A percentile compares a stretch with the other conserved stretches of the same genome.
phyloP scores from a whole-genome alignment of 2,113 vertebrate species.

The Erythrolamprus reginae region DNA sequence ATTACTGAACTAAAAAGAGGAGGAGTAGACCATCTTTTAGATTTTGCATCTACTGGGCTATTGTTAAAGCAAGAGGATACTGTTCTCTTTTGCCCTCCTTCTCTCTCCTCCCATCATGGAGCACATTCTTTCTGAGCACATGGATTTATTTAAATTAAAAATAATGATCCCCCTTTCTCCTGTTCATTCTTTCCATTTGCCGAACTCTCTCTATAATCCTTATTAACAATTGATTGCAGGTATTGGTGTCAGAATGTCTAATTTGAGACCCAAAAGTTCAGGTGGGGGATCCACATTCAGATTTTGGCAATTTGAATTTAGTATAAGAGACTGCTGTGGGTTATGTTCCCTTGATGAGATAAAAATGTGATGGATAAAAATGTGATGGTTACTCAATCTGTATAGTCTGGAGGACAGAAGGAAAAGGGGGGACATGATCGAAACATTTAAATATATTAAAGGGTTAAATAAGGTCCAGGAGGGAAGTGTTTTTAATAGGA shows the following conservation, averaged over 20 bases:
- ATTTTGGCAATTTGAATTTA: slow-evolving; percentile 30
- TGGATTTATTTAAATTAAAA: slow-evolving; percentile 68
- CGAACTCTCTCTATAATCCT: slow-evolving; percentile 41
- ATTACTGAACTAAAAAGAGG: slow-evolving; percentile 57
- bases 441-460: too few relatives aligned
- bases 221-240: slow-evolving; percentile 61
- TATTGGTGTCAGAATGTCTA: slow-evolving; percentile 62
- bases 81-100: slow-evolving; percentile 34
- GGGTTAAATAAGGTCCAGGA: too few relatives aligned
- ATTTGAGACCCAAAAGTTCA: slow-evolving; percentile 50
- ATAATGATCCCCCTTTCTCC: slow-evolving; percentile 57
- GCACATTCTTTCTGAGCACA: slow-evolving; percentile 54
- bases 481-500: too few relatives aligned
- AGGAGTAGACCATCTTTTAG: slow-evolving; percentile 48
- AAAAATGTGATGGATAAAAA: not conserved
- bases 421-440: too few relatives aligned
- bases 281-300: slow-evolving; percentile 47
- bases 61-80: slow-evolving; percentile 16
- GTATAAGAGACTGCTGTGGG: slow-evolving; percentile 45
- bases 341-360: not conserved
- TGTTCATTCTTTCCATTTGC: slow-evolving; percentile 47
- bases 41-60: slow-evolving; percentile 46
- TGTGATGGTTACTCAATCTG: too few relatives aligned
- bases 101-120: slow-evolving; percentile 19
- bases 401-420: too few relatives aligned